Evolutionary conservation across 2,797 vertebrate species (phyloP).

Genomic region (Anas flavirostris): DNA sequence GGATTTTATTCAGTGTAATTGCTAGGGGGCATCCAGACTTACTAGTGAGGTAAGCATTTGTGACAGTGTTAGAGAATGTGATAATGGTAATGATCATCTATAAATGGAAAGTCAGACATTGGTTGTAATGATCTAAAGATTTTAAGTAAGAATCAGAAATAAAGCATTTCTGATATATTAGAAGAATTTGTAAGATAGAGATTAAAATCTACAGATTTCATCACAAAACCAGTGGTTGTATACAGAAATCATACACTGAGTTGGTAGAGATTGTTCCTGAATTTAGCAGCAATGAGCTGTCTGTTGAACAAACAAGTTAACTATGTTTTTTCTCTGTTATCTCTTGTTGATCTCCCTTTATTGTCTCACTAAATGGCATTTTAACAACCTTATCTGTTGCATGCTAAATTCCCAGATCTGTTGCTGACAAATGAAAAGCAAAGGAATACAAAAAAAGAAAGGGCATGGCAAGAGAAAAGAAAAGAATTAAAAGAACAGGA

Average conservation of each 20-base stretch:
- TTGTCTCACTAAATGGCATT: not conserved
- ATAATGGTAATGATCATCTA: constrained; percentile 18
- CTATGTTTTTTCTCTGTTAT: not conserved
- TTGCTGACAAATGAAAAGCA: not conserved
- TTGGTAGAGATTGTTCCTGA: not conserved
- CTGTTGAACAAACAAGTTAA: not conserved
- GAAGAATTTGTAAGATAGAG: not conserved
- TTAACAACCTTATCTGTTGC: not conserved
- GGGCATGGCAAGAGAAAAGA: not conserved
- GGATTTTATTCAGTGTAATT: constrained; percentile 36
- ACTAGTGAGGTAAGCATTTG: not conserved
- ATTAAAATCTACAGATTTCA: not conserved
- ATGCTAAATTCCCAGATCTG: not conserved
- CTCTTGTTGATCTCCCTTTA: not conserved
- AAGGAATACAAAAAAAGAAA: not conserved
- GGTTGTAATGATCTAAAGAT: not conserved
- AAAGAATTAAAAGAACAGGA: not conserved
- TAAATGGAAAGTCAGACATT: not conserved
- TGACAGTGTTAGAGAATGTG: constrained; percentile 21
- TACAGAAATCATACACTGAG: not conserved
- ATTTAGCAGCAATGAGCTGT: not conserved
- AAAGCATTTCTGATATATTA: not conserved
- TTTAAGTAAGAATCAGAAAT: not conserved
- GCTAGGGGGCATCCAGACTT: not conserved
- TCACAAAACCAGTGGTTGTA: not conserved